Conservation (phyloP, 2,888 invertebrate species). For the Gasteruption jaculator region DNA sequence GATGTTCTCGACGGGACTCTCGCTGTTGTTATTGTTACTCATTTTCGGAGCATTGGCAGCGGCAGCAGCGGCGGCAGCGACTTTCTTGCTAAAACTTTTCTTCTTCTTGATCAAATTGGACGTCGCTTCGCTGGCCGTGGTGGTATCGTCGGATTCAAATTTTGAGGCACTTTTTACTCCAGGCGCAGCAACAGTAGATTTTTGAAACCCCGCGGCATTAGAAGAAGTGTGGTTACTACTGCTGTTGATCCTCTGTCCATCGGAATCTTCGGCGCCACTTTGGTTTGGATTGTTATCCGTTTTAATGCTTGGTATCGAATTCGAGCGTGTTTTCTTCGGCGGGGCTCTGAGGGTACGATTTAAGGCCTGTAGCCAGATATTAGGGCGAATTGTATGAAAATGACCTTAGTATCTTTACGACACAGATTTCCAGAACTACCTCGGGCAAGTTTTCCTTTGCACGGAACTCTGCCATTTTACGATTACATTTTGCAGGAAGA, state of each 20-base stretch:
- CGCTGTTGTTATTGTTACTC: slow-evolving; percentile 39
- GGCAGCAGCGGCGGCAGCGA: slow-evolving; percentile 18
- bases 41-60: slow-evolving; percentile 48
- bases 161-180: slow-evolving; percentile 31
- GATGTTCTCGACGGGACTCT: slow-evolving; percentile 69
- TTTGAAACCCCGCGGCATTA: slow-evolving; percentile 29
- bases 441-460: too few relatives aligned
- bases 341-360: slow-evolving; percentile 49
- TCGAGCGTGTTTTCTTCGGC: slow-evolving; percentile 44
- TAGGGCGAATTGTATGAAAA: slow-evolving; percentile 49
- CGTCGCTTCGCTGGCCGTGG: slow-evolving; percentile 46
- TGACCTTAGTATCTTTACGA: slow-evolving; percentile 47
- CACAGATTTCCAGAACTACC: too few relatives aligned
- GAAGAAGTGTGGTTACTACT: too few relatives aligned
- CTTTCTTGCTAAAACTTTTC: slow-evolving; percentile 42
- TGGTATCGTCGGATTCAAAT: slow-evolving; percentile 48
- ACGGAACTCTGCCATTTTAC: neutral
- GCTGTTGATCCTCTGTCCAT: slow-evolving; percentile 24
- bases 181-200: slow-evolving; percentile 17
- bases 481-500: neutral
- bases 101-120: slow-evolving; percentile 37
- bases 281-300: neutral
- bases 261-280: slow-evolving; percentile 27
- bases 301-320: slow-evolving; percentile 34
- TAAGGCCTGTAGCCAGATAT: slow-evolving; percentile 53